These are phyloP conservation scores for Fregata magnificens DNA, from an alignment of 2,113 vertebrate species.

Conservation along the genomic window DNA sequence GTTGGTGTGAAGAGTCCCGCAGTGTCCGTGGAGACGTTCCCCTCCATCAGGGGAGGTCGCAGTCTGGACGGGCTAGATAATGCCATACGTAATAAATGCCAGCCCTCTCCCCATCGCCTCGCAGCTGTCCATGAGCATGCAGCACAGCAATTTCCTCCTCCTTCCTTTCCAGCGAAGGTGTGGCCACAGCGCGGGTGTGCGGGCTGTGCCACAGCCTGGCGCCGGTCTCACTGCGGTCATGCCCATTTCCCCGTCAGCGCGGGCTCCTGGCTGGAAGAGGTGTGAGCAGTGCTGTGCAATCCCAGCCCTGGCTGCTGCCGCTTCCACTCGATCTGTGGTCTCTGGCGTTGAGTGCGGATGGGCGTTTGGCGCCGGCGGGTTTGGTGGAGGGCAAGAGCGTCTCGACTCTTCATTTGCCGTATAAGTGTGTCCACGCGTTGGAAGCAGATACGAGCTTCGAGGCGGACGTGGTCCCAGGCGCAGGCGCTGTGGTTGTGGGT, in stretches of 20 bases:
- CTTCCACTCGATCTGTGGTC: accelerated
- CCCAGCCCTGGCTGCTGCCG: neutral
- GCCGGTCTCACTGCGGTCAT: accelerated
- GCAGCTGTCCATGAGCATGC: accelerated
- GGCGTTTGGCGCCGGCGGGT: accelerated
- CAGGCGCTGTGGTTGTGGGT: neutral
- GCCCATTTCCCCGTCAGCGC: accelerated
- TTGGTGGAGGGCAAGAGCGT: neutral
- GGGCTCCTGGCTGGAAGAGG: neutral
- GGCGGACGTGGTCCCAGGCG: neutral
- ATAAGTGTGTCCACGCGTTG: neutral
- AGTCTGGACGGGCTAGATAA: accelerated
- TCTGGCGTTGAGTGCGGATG: accelerated
- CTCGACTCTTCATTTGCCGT: neutral
- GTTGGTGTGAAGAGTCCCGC: accelerated
- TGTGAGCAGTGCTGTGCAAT: neutral
- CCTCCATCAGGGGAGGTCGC: accelerated
- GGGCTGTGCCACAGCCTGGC: neutral
- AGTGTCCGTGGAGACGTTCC: neutral
- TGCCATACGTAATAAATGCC: accelerated
- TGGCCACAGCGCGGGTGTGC: accelerated
- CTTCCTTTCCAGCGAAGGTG: neutral
- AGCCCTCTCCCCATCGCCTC: accelerated
- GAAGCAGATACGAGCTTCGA: neutral
- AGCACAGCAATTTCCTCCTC: neutral